These are phyloP conservation scores for Pogona vitticeps DNA, from an alignment of 2,113 vertebrate genomes.

Conservation along the genomic window DNA sequence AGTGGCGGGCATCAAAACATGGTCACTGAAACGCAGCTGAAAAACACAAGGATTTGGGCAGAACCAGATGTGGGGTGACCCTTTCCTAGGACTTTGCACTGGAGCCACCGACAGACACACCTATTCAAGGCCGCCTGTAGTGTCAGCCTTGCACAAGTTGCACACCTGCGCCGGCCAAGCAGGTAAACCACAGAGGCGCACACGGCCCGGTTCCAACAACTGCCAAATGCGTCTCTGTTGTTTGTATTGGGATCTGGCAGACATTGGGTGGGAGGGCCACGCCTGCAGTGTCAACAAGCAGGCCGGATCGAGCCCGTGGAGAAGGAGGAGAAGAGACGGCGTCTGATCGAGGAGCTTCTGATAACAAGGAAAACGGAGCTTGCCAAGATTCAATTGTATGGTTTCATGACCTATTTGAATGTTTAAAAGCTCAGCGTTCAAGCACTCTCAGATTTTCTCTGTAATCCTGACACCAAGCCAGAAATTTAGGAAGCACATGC, in stretches of 20 bases:
- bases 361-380: neutral
- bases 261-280: neutral
- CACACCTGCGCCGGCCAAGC: neutral
- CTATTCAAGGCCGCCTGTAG: neutral
- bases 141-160: neutral
- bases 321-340: neutral
- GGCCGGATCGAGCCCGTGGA: neutral
- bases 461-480: neutral
- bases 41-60: too few species aligned
- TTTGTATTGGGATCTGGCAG: constrained; percentile 6
- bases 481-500: neutral
- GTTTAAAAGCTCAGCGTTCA: neutral
- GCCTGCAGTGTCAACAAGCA: constrained; percentile 20
- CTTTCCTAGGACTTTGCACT: neutral
- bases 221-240: neutral
- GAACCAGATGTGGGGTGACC: too few species aligned
- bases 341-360: neutral
- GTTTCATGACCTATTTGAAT: neutral
- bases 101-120: neutral
- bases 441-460: neutral
- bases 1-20: too few species aligned
- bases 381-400: neutral
- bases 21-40: too few species aligned
- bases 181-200: too few species aligned
- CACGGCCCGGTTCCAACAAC: neutral